A percentile compares a stretch with the other conserved stretches of the same genome.
Conservation (phyloP, 2,888 invertebrate species). For the Nesidiocoris tenuis region DNA sequence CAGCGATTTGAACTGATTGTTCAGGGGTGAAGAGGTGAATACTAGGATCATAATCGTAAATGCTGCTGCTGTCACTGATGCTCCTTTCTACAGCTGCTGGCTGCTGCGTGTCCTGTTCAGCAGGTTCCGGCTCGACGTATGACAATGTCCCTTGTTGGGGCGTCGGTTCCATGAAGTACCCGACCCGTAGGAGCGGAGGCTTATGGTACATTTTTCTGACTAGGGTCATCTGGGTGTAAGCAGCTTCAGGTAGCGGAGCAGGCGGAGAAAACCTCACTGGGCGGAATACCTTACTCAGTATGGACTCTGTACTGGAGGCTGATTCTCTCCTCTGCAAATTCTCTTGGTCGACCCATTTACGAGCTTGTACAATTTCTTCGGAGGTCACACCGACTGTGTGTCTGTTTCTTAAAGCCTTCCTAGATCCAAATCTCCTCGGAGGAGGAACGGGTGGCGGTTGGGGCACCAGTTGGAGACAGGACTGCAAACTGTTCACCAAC, state of each 20-base stretch:
- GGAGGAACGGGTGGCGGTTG: conserved; percentile 45
- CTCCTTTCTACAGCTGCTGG: conserved; percentile 4
- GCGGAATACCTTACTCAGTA: conserved; percentile 44
- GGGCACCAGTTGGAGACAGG: conserved; percentile 55
- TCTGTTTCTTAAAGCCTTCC: conserved; percentile 62
- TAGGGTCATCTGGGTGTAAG: conserved; percentile 33
- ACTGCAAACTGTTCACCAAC: conserved; percentile 69
- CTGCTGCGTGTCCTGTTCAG: background rate
- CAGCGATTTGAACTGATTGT: conserved; percentile 55
- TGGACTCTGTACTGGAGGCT: conserved; percentile 37
- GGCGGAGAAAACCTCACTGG: conserved; percentile 48
- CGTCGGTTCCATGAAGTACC: conserved; percentile 46
- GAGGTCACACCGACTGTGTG: conserved; percentile 82
- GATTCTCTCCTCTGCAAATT: conserved; percentile 26
- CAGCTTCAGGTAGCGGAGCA: conserved; percentile 33
- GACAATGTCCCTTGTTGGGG: conserved; percentile 46
- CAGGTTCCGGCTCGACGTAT: conserved; percentile 19
- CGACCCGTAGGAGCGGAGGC: conserved; percentile 44
- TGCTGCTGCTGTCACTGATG: conserved; percentile 46
- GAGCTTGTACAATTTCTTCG: conserved; percentile 76
- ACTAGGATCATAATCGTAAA: conserved; percentile 54
- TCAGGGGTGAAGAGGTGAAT: conserved; percentile 54
- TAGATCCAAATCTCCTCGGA: conserved; percentile 57
- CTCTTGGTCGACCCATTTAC: conserved; percentile 59
- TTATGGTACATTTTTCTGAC: conserved; percentile 42